Evolutionary conservation across 1,140 invertebrate genomes (phyloP).

Genomic region (Bombus difficillimus): DNA sequence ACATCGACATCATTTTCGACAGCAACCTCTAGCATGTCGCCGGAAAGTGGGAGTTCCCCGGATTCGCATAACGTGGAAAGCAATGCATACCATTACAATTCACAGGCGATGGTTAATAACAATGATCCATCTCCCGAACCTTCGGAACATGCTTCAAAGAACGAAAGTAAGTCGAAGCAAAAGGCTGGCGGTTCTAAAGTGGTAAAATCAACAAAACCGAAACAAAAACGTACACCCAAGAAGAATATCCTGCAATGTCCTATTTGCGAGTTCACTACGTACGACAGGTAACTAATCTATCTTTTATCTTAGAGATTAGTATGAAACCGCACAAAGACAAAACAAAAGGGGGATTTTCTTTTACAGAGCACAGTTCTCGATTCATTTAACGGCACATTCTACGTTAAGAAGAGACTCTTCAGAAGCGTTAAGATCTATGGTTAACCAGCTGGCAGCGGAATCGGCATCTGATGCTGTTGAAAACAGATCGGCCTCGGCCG

Average conservation of each 20-base stretch:
- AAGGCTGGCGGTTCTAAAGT: conserved; percentile 44
- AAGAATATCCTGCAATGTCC: conserved; percentile 62
- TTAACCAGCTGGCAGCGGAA: conserved; percentile 42
- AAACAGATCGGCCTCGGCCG: conserved; percentile 22
- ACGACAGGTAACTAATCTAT: conserved; percentile 60
- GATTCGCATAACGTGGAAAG: conserved; percentile 53
- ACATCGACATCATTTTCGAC: conserved; percentile 63
- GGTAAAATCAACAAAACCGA: not conserved
- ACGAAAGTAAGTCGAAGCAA: not conserved
- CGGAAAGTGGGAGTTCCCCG: conserved; percentile 56
- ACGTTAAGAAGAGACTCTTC: conserved; percentile 20
- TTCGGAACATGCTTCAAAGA: not conserved
- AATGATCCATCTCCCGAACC: conserved; percentile 22
- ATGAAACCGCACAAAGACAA: not conserved
- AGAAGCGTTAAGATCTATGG: not conserved
- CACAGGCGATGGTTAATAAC: conserved; percentile 21
- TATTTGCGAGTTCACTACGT: conserved; percentile 54
- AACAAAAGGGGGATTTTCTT: not conserved
- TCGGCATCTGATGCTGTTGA: not conserved
- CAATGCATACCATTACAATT: conserved; percentile 49
- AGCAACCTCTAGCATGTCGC: conserved; percentile 63
- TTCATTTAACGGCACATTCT: conserved; percentile 64
- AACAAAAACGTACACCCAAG: not conserved
- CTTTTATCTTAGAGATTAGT: fast-evolving
- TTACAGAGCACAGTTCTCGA: conserved; percentile 60